Conservation (phyloP, 2,113 vertebrate species). For the Pseudorasbora parva region DNA sequence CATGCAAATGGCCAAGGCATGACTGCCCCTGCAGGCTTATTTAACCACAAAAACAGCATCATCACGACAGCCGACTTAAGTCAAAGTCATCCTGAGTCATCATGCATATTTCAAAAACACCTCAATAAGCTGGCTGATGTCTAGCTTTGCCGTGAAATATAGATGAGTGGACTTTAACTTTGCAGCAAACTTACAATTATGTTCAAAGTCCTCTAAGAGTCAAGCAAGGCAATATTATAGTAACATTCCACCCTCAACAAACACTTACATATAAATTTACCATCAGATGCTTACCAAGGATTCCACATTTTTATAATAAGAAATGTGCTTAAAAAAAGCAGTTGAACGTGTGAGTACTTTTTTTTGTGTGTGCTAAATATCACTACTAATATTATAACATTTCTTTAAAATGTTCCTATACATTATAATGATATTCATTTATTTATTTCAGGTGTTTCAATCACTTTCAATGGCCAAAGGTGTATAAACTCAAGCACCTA, state of each 20-base stretch:
- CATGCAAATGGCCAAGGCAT: neutral
- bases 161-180: slow-evolving; percentile 28
- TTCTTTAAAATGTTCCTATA: no score
- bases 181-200: slow-evolving; percentile 17
- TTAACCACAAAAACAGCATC: slow-evolving; percentile 33
- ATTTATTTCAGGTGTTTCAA: no score
- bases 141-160: slow-evolving; percentile 26
- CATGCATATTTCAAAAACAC: slow-evolving; percentile 43
- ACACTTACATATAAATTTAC: neutral
- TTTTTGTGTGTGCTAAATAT: no score
- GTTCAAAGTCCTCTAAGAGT: neutral
- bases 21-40: neutral
- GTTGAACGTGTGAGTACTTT: no score
- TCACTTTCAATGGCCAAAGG: no score
- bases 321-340: no score
- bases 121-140: neutral
- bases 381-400: no score
- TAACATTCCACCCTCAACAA: neutral
- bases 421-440: no score
- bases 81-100: slow-evolving; percentile 34
- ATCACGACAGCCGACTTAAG: slow-evolving; percentile 25
- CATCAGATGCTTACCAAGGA: neutral
- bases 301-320: no score
- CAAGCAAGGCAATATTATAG: neutral
- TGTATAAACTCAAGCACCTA: no score